These are phyloP conservation scores for Deilephila elpenor DNA, from an alignment of 2,888 invertebrate genomes.

Conservation along the genomic window DNA sequence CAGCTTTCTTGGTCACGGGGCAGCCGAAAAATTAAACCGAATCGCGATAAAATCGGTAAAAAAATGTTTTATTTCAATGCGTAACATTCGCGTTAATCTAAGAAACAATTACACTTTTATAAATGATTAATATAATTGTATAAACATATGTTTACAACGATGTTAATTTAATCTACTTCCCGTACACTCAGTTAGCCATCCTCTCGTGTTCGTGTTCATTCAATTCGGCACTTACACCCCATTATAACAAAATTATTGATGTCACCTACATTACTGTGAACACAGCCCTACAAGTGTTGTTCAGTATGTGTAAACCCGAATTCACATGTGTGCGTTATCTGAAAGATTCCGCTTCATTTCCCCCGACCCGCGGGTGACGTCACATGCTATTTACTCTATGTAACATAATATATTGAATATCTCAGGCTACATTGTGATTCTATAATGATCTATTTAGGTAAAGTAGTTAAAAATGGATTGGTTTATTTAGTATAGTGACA, in stretches of 20 bases:
- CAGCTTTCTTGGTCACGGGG: too few species aligned
- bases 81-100: too few species aligned
- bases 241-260: constrained; percentile 80
- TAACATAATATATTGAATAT: constrained; percentile 31
- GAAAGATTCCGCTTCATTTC: constrained; percentile 84
- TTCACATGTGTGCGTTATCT: constrained; percentile 77
- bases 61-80: too few species aligned
- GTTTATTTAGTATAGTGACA: too few species aligned
- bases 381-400: constrained; percentile 48
- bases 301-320: constrained; percentile 43
- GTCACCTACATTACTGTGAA: constrained; percentile 79
- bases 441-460: not conserved
- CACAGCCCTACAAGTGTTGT: constrained; percentile 63
- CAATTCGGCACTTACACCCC: constrained; percentile 75
- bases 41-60: too few species aligned
- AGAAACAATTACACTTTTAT: too few species aligned
- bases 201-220: constrained; percentile 58
- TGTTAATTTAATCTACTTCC: constrained; percentile 10
- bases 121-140: not conserved
- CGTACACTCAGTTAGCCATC: not conserved
- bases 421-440: not conserved
- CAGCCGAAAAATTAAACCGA: too few species aligned
- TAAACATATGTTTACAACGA: not conserved
- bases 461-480: too few species aligned
- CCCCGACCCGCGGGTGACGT: constrained; percentile 78